Base-by-base conservation (phyloP, 1,140 invertebrate genomes). In the Bombus superbus region DNA sequence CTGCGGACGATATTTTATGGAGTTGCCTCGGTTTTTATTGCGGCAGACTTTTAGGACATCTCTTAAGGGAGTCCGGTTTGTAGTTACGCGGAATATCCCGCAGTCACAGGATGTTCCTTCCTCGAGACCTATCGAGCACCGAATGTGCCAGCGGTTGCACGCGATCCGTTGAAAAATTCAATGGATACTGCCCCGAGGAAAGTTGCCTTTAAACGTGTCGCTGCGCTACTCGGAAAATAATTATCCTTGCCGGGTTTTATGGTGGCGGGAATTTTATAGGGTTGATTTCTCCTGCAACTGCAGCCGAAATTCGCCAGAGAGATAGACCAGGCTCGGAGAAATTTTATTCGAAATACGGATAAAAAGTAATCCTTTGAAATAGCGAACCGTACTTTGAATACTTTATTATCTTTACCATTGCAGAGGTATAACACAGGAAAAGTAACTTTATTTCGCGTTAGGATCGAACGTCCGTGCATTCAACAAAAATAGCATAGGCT, bases 21-120 rank as follows among this genome's bases (percentile, higher is more conserved):
- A 28, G 57, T 78, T 57, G 32, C 66, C 38, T 38, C 15, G 28
- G 78, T 82, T 91, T 91, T 90, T 91, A 91, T 91, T 90, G 87
- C 90, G 59, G 57, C 62, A 66, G 71, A 91, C 87, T 90, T 91
- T 91, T 90, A 90, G 90, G 89, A 90, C 90, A 79, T 77, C 86
- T 88, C 89, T 90, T 88, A 83, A 87, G 88, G 86, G 88, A 90
- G 86, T 64, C 66, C 69, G 73, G 88, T 80, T 85, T 72, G 75
- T 74, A 87, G 85, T 89, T 82, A 86, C 68, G 72, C 47, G 74
- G 59, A 47, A 86, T 59, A 82, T 82, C 53, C 80, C 40, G 25
- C 1, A 22, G 38, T 9, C 57, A 13, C 11, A 2, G 25, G 18
- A 9, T 18, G 32, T 11, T 64, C 25, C 74, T 35, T 59, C 18